Percentiles rank a stretch among this genome's conserved stretches.
Evolutionary conservation across 2,113 vertebrate species (phyloP).

Genomic region (Nothocercus nigrocapillus): DNA sequence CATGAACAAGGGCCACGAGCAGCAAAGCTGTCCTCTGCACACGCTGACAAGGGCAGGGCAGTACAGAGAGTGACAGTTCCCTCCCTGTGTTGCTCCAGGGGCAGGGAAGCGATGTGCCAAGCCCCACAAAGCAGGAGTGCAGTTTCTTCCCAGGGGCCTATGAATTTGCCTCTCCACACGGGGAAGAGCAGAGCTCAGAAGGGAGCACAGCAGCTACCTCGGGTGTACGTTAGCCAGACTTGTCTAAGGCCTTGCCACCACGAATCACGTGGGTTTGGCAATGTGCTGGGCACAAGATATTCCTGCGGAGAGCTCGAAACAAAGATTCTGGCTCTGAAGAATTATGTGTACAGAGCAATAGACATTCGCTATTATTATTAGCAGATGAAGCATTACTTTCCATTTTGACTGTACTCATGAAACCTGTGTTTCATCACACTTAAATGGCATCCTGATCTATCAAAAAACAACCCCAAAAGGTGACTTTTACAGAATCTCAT

Average conservation of each 20-base stretch:
- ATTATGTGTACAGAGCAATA: neutral
- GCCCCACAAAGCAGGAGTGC: neutral
- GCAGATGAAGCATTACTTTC: neutral
- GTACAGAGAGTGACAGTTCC: neutral
- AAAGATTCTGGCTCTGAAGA: neutral
- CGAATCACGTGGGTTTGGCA: neutral
- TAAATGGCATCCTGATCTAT: neutral
- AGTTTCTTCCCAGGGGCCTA: neutral
- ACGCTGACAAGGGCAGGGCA: constrained; percentile 23
- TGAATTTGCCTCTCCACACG: neutral
- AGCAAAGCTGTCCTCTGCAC: neutral
- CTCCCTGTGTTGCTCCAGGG: neutral
- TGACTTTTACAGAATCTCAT: neutral
- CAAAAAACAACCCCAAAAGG: neutral
- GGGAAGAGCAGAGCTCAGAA: neutral
- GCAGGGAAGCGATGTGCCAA: neutral
- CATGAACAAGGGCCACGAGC: neutral
- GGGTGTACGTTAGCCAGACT: neutral
- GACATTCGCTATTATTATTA: neutral
- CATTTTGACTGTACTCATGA: neutral
- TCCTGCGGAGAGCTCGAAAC: neutral
- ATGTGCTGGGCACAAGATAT: neutral
- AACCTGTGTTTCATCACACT: neutral
- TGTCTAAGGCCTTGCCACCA: neutral
- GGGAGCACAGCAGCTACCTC: neutral